Percentiles rank a stretch among this genome's conserved stretches.
Evolutionary conservation across 2,113 vertebrate species (phyloP).

Genomic region (Oncorhynchus tshawytscha): DNA sequence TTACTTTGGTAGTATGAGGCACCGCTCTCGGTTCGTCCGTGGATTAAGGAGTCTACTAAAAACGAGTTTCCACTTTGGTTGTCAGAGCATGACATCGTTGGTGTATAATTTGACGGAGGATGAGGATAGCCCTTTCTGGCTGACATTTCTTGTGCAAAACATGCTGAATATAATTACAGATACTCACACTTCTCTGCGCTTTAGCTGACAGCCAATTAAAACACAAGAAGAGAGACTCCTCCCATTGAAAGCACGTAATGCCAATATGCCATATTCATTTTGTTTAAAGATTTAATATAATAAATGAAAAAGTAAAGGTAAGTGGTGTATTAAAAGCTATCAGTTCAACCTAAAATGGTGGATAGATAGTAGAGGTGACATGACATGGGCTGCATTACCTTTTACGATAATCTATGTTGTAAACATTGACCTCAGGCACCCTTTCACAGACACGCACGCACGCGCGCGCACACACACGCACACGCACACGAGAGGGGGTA

Average conservation of each 20-base stretch:
- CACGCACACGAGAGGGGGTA: too few relatives aligned
- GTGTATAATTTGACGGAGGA: conserved; percentile 95
- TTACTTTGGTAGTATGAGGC: conserved; percentile 86
- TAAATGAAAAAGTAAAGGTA: conserved; percentile 37
- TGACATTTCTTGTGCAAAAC: conserved; percentile 99
- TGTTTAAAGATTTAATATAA: conserved; percentile 47
- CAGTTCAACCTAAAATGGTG: conserved; percentile 21
- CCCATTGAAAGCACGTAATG: conserved; percentile 85
- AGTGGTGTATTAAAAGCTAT: conserved; percentile 30
- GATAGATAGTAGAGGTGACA: neutral
- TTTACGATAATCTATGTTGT: neutral
- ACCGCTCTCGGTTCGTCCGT: conserved; percentile 85
- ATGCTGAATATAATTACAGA: conserved; percentile 99
- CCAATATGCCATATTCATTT: conserved; percentile 84
- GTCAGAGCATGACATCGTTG: conserved; percentile 99
- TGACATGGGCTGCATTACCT: neutral
- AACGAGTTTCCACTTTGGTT: conserved; percentile 96
- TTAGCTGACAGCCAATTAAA: conserved; percentile 94
- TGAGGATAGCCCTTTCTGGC: conserved; percentile 98
- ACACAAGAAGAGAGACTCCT: conserved; percentile 88
- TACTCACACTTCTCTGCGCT: conserved; percentile 89
- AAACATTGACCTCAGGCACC: conserved; percentile 2
- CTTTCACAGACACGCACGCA: neutral
- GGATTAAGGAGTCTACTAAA: conserved; percentile 97
- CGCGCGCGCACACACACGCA: neutral